Base-by-base conservation (phyloP, 2,888 invertebrate species). In the Ormyrus nitidulus region DNA sequence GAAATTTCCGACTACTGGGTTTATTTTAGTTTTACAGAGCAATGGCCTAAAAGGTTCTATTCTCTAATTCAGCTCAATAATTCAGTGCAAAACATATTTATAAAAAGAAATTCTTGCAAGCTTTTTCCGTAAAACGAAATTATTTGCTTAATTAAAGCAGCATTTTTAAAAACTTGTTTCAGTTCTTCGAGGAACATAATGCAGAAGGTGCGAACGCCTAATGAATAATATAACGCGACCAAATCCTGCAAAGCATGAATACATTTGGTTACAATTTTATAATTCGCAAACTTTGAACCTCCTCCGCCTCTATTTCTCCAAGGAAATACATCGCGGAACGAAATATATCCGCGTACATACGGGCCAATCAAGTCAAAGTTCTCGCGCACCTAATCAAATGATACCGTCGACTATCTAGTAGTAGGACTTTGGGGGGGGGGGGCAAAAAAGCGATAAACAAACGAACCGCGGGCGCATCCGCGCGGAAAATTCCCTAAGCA, bases 261-360 rank as follows among this genome's bases (percentile, higher is more conserved):
- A 59, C 70, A 71, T 71, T 71, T 71, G 70, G 19, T 71, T 71
- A 48, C 48, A 71, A 71, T 59, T 71, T 71, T 53, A 66, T 66
- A 66, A 66, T 66, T 71, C 70, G 34, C 70, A 59, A 71, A 71
- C 6, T 49, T 49, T 34, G 6, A 19, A 2, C 53, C 9, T 5
- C 13, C 19, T 13, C 19, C 62, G 0, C 46, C 34, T 34, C 34
- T 4, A 34, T 34, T 34, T 34, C 34, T 34, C 34, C 34, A 34
- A 34, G 34, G 5, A 58, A n/a, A 62, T 62, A 46, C 62, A 9
- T 8, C 46, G 44, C 13, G 10, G 11, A 34, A 7, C 3, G 10
- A 9, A 8, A 62, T 4, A 10, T 9, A 46, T 44, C n/a, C 64
- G n/a, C 49, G 64, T 62, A 11, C n/a, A 56, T 56, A 10, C 46